Evolutionary conservation across 2,113 vertebrate species (phyloP), one percentile per base, ranked within the genome.

Genomic region (Vulpes vulpes): DNA sequence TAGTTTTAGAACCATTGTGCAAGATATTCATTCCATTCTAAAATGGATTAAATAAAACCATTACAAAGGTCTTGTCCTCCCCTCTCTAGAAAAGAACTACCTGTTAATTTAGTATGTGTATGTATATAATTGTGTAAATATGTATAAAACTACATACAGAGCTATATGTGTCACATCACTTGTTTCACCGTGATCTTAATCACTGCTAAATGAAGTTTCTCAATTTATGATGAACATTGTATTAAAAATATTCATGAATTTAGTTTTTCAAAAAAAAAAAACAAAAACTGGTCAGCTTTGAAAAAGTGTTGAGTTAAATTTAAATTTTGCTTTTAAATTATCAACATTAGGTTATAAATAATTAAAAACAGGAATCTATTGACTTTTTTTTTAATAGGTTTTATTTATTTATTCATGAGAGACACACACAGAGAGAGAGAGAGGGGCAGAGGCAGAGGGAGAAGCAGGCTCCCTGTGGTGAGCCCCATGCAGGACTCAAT

Each of bases 241-340:
- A 43, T 53, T 84, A 84, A 20, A 96, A 92, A 94, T 60, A 86
- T 17, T 78, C 25, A 73, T 43, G 16, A 95, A 81, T 94, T 87
- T 84, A 51, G 19, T 51, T 93, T 35, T 35, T 35, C 35, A 35
- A 35, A 35, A 35, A 35, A 35, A 35, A 35, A 35, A 35, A 35
- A 35, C 35, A 35, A 69, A 96, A 97, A 84, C 17, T 76, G 23
- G 51, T 53, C 22, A n/a, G 43, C 78, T 97, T 79, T 93, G 38
- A 84, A 96, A 94, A 93, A 76, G 22, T 49, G 5, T 38, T 81
- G 5, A 57, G 27, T 78, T 76, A 92, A 85, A 95, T 76, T 92
- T 73, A 92, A 85, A 95, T 76, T 92, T 78, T 97, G 62, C 43
- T 15, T 59, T 94, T 83, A 91, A 88, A 94, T 30, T 43, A 95